Percentiles rank a stretch among this genome's conserved stretches.
Evolutionary conservation across 2,888 invertebrate genomes (phyloP).

Genomic region (Merodon equestris): DNA sequence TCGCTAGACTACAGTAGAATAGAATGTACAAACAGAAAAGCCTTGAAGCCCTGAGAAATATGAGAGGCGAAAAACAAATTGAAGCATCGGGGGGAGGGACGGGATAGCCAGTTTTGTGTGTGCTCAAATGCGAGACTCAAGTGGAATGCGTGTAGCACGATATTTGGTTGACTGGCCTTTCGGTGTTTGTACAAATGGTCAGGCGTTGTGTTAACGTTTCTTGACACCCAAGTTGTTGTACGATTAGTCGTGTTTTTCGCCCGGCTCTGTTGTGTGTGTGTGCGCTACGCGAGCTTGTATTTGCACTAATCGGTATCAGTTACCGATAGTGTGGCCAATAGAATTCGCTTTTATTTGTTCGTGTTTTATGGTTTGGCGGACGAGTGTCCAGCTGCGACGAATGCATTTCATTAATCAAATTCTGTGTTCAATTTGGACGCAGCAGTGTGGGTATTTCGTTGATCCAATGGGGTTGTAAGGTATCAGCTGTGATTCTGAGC

Average conservation of each 20-base stretch:
- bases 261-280: slow-evolving; percentile 15
- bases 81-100: too few species aligned
- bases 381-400: slow-evolving; percentile 37
- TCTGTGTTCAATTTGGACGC: too few species aligned
- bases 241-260: slow-evolving; percentile 7
- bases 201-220: slow-evolving; percentile 16
- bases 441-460: too few species aligned
- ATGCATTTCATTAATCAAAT: slow-evolving; percentile 23
- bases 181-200: slow-evolving; percentile 54
- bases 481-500: too few species aligned
- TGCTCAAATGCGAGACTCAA: slow-evolving; percentile 22
- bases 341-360: slow-evolving; percentile 8
- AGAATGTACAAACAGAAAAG: slow-evolving; percentile 21
- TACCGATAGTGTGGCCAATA: slow-evolving; percentile 30
- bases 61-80: slow-evolving; percentile 2
- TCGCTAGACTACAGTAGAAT: not conserved
- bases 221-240: slow-evolving; percentile 26
- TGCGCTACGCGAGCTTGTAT: not conserved
- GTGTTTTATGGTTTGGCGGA: slow-evolving; percentile 9
- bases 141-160: slow-evolving; percentile 24
- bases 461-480: too few species aligned
- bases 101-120: slow-evolving; percentile 17
- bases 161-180: slow-evolving; percentile 32
- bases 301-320: slow-evolving; percentile 40
- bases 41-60: slow-evolving; percentile 29